Conservation (phyloP, 2,113 vertebrate species). For the Halcyon senegalensis region DNA sequence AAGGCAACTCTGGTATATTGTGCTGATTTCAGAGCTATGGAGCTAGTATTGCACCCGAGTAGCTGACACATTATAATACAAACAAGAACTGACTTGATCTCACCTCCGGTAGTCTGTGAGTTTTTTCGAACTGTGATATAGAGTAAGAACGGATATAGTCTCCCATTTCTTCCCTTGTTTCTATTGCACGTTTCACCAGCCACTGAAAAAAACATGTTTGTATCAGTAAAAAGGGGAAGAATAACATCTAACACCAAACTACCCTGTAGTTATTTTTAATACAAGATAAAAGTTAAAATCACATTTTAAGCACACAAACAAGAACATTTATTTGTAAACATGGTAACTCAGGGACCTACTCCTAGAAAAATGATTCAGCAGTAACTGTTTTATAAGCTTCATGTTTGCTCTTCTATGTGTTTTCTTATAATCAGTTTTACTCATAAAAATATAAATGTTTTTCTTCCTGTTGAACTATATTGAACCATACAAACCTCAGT, state of each 20-base stretch:
- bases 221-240: not conserved
- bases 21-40: not conserved
- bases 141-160: conserved; percentile 94
- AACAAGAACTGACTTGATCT: conserved; percentile 12
- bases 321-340: not conserved
- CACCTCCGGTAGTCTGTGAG: conserved; percentile 90
- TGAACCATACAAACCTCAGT: not conserved
- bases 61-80: not conserved
- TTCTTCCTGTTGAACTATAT: not conserved
- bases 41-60: not conserved
- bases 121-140: conserved; percentile 94
- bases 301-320: not conserved
- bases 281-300: not conserved
- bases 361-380: not conserved
- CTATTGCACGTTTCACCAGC: conserved; percentile 97
- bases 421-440: not conserved
- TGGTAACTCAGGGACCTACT: not conserved
- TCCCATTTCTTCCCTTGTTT: conserved; percentile 96
- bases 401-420: not conserved
- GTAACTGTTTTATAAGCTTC: not conserved
- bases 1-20: not conserved
- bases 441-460: not conserved
- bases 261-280: not conserved
- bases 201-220: conserved; percentile 76
- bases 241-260: not conserved